phyloP scores from a whole-genome alignment of 2,113 vertebrate genomes.

The Shinisaurus crocodilurus region DNA sequence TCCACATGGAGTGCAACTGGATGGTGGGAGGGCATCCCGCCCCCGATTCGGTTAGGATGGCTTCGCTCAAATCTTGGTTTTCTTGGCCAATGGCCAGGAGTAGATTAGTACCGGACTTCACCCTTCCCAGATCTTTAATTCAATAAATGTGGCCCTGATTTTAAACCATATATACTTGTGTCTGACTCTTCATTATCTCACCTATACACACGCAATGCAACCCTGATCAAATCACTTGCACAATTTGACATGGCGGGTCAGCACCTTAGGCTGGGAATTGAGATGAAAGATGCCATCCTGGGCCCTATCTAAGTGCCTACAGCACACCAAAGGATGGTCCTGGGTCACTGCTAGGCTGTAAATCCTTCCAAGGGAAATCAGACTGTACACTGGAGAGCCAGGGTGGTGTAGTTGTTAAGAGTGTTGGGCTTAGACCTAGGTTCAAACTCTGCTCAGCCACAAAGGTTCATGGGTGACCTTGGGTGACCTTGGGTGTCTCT shows the following conservation, averaged over 20 bases:
- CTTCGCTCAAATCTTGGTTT: too few relatives aligned
- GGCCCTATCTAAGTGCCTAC: rapidly evolving
- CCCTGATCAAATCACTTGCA: neutral
- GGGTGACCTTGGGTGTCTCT: neutral
- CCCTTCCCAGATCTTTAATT: too few relatives aligned
- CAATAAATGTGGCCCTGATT: too few relatives aligned
- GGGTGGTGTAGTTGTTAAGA: neutral
- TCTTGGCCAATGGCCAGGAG: too few relatives aligned
- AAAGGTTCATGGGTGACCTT: neutral
- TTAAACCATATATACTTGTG: too few relatives aligned
- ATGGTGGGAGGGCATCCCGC: too few relatives aligned
- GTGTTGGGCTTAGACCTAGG: neutral
- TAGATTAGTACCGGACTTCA: too few relatives aligned
- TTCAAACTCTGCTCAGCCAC: neutral
- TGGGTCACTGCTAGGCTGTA: neutral
- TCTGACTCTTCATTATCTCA: too few relatives aligned
- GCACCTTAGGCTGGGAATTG: rapidly evolving
- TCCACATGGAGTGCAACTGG: too few relatives aligned
- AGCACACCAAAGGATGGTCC: neutral
- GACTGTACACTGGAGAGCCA: neutral
- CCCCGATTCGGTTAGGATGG: too few relatives aligned
- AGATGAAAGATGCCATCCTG: neutral
- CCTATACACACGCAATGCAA: too few relatives aligned
- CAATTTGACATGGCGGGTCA: rapidly evolving
- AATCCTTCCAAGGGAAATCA: neutral